Evolutionary conservation across 2,888 invertebrate genomes (phyloP), one percentile per base, ranked within the genome.

Genomic region (Blera fallax): DNA sequence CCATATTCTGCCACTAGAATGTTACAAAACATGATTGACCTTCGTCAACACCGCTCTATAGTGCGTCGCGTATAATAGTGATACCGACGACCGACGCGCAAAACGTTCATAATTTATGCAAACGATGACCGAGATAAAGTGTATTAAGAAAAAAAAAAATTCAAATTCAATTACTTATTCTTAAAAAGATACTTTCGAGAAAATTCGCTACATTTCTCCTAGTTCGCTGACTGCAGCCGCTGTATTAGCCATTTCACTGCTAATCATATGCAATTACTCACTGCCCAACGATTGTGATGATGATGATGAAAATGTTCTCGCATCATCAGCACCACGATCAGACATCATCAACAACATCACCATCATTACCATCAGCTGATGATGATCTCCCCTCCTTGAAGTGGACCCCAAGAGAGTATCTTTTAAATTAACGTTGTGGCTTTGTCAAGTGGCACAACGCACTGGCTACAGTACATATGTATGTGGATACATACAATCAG

Each of bases 371-470:
- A 76, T 58, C 58, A 40, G 29, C 50, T 52, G 52, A 43, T 32
- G 32, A 37, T 60, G 21, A 1, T n/a, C n/a, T 4, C 24, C 40
- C 18, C 18, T 10, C 34, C 1, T 32, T 5, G 5, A 32, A 7
- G 4, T 2, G 2, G 24, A 24, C 24, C 40, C n/a, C 4, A 29
- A 37, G 21, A 16, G 34, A n/a, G 50, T 21, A 54, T 43, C 16
- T 60, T 48, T 77, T 64, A 65, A 82, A 72, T 82, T 77, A 64
- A 64, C 56, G 24, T 58, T 50, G 37, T 29, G 64, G 64, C 70
- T 78, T 70, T 48, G 64, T 50, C 56, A 65, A 77, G 76, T 70
- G 14, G 40, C 64, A 56, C 79, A 70, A 21, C 32, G 62, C 60
- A 74, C 62, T 14, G 32, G 50, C 50, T 18, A n/a, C n/a, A 11